Evolutionary conservation across 30 jellyfish, hydroid and myxozoan genomes (phyloP), one percentile per base, ranked within the genome.

Genomic region (Phacellophora camtschatica): DNA sequence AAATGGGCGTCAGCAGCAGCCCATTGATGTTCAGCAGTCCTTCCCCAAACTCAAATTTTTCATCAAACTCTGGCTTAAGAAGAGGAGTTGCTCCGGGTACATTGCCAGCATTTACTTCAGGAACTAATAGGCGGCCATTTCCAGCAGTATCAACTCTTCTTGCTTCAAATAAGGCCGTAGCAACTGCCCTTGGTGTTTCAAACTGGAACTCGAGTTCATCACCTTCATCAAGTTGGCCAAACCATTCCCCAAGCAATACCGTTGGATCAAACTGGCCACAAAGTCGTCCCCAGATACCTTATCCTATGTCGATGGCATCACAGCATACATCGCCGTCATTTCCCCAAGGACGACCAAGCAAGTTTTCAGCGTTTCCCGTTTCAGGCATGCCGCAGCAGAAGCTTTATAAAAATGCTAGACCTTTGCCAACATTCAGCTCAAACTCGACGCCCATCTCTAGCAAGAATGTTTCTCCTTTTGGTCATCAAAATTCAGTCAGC

Each of bases 161-260:
- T 22, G 99, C 99, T 1, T 71, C 99, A 23, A 94, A 94, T 79
- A 94, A 94, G 63, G 97, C 99, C 19, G 88, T 88, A 34, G 99
- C 99, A 0, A 87, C 79, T 80, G 96, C 99, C 13, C 84, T 94
- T 49, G 99, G 99, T 41, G 99, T 94, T 34, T 88, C 97, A 31
- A 71, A 74, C 66, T 87, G 96, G 96, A 69, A 66, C 46, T 88
- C 87, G 11, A 87, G 77, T 43, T 81, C 96, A 19, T 24, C 82
- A 15, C 89, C 96, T 42, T 81, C 92, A 29, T 94, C 99, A 50
- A 63, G 89, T 24, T 94, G 99, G 99, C 96, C 99, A 64, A 81
- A 62, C 53, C 95, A 77, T 29, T 78, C 81, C 16, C 87, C 96
- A 33, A 83, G 69, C 54, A 76, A 82, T 43, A 36, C 71, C 31